Evolutionary conservation across 2,888 invertebrate genomes (phyloP).

Genomic region (Heteropelma amictum): DNA sequence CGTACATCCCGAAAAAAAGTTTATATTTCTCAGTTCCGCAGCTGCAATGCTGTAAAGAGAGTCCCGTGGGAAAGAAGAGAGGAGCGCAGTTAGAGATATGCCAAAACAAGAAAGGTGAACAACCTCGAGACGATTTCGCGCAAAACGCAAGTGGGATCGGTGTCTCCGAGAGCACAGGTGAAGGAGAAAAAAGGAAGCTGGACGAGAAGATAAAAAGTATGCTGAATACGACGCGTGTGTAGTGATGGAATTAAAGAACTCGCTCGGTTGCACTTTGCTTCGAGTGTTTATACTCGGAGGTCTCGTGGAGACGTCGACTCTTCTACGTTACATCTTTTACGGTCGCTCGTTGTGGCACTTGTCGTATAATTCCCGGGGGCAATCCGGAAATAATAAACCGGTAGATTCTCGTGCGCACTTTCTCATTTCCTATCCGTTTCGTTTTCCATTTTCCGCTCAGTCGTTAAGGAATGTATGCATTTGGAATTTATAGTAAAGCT

Average conservation of each 20-base stretch:
- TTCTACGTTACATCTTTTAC: neutral
- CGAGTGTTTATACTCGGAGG: neutral
- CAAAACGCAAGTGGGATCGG: neutral
- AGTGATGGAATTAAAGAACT: constrained; percentile 37
- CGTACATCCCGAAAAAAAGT: too few relatives aligned
- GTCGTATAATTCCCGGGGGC: constrained; percentile 34
- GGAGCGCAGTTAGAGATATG: too few relatives aligned
- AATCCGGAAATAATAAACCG: constrained; percentile 53
- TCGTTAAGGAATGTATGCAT: constrained; percentile 31
- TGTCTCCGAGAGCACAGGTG: constrained; percentile 7
- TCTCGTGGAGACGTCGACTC: neutral
- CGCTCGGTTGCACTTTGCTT: constrained; percentile 5
- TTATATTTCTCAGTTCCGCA: too few relatives aligned
- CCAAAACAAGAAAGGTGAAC: neutral
- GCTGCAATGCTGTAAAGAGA: constrained; percentile 5
- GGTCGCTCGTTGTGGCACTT: neutral
- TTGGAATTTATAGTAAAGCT: constrained; percentile 30
- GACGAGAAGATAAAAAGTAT: neutral
- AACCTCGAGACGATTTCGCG: constrained; percentile 14
- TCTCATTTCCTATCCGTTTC: neutral
- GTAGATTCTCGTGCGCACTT: constrained; percentile 32
- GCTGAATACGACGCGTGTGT: constrained; percentile 4
- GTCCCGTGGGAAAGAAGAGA: neutral
- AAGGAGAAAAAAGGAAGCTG: neutral
- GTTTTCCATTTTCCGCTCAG: constrained; percentile 4